Conservation (phyloP, 2,113 vertebrate species). For the Cheirogaleus medius region DNA sequence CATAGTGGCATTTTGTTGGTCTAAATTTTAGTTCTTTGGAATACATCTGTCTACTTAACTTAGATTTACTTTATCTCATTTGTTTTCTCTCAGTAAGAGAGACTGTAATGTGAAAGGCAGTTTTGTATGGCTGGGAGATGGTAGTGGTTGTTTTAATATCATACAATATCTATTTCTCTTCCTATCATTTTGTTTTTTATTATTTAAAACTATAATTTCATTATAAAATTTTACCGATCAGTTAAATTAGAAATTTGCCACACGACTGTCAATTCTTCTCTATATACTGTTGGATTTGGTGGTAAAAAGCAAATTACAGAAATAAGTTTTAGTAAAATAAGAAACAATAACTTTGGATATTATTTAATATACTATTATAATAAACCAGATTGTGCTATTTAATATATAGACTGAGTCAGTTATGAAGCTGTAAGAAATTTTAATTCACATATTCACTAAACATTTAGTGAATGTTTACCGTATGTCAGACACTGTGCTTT, state of each 20-base stretch:
- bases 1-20: background rate
- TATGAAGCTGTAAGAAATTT: background rate
- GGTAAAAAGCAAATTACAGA: slow-evolving; percentile 11
- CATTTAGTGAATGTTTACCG: background rate
- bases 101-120: background rate
- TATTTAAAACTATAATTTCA: slow-evolving; percentile 1
- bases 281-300: background rate
- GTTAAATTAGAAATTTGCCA: background rate
- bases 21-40: background rate
- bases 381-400: background rate
- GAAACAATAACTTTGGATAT: background rate
- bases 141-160: background rate
- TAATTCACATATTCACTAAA: background rate
- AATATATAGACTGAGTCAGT: background rate
- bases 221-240: slow-evolving; percentile 29
- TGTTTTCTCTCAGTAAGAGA: background rate
- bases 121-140: background rate
- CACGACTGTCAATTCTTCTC: background rate
- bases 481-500: background rate
- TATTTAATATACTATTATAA: background rate
- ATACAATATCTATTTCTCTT: slow-evolving; percentile 3
- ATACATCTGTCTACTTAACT: background rate
- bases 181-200: background rate
- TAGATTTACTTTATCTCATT: background rate
- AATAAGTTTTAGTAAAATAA: background rate